A percentile compares a stretch with the other conserved stretches of the same genome.
Evolutionary conservation across 2,888 invertebrate genomes (phyloP).

Genomic region (Xestia xanthographa): DNA sequence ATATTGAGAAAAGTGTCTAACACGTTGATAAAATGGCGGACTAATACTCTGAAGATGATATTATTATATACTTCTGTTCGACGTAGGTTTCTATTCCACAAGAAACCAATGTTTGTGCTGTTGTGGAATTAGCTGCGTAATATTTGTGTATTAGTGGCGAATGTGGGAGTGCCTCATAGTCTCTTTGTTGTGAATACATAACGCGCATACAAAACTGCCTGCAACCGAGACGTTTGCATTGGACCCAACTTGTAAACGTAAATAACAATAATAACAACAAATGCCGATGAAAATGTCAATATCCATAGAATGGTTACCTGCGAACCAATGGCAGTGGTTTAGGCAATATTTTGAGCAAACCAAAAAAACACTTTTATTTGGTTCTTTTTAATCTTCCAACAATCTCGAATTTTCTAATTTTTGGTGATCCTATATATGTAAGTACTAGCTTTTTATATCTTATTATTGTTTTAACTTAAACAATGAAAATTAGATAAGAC

Average conservation of each 20-base stretch:
- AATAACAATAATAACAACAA: constrained; percentile 42
- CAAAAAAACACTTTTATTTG: not conserved
- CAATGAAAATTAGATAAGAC: not conserved
- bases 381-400: not conserved
- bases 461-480: not conserved
- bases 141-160: not conserved
- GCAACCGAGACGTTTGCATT: not conserved
- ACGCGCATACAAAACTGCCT: not conserved
- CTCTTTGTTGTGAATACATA: not conserved
- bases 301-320: not conserved
- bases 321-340: not conserved
- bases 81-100: constrained; percentile 8
- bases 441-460: not conserved
- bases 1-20: constrained; percentile 41
- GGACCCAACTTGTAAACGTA: constrained; percentile 23
- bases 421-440: not conserved
- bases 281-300: not conserved
- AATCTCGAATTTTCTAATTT: not conserved
- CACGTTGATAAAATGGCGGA: constrained; percentile 70
- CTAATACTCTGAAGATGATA: constrained; percentile 34
- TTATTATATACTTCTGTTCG: not conserved
- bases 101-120: not conserved
- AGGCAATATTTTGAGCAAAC: not conserved
- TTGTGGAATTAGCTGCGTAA: not conserved
- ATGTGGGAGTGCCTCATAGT: not conserved